Conservation (phyloP, 2,113 vertebrate genomes). For the Nesogale talazaci region DNA sequence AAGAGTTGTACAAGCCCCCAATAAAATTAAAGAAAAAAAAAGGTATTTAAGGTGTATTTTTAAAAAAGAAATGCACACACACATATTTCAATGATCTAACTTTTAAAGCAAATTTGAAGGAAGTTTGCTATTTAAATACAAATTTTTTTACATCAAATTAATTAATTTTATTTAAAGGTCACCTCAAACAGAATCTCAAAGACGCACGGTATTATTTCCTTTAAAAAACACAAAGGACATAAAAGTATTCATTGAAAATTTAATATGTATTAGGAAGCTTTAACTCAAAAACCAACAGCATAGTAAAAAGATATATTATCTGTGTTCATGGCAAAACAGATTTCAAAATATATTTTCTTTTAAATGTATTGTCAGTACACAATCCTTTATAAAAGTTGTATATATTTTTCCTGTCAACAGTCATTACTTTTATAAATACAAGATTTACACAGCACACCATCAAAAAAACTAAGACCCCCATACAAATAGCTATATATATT, state of each 20-base stretch:
- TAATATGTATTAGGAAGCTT: conserved; percentile 87
- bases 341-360: conserved; percentile 89
- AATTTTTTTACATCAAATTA: conserved; percentile 9
- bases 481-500: conserved; percentile 87
- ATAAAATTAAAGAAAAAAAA: neutral
- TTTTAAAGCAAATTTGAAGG: conserved; percentile 4
- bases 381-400: conserved; percentile 88
- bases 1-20: no score
- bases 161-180: conserved; percentile 13
- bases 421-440: conserved; percentile 88
- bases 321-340: conserved; percentile 82
- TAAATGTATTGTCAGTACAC: conserved; percentile 86
- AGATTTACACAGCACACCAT: conserved; percentile 87
- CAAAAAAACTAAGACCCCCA: conserved; percentile 82
- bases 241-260: conserved; percentile 82
- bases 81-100: neutral
- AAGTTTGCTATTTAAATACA: conserved; percentile 14
- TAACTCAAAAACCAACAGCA: conserved; percentile 86
- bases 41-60: neutral
- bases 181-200: conserved; percentile 49
- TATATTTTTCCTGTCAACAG: conserved; percentile 81
- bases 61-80: neutral
- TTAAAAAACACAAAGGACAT: conserved; percentile 65
- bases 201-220: conserved; percentile 51
- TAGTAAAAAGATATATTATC: conserved; percentile 87